These are phyloP conservation scores for Erythrolamprus reginae DNA, from an alignment of 2,113 vertebrate genomes.

Conservation along the genomic window DNA sequence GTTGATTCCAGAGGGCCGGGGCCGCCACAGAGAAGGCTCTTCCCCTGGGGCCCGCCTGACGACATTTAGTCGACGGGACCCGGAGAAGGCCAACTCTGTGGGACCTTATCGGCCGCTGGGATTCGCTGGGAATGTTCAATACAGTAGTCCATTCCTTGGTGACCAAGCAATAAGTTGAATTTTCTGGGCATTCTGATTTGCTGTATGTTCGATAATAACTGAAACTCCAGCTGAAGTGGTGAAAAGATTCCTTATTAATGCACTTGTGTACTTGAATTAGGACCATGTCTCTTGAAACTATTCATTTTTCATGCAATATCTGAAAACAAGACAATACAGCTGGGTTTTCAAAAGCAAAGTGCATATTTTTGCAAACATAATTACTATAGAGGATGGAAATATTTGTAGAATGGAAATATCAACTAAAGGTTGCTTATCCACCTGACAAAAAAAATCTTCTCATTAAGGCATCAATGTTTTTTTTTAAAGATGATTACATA, in stretches of 20 bases:
- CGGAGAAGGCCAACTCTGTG: too few relatives aligned
- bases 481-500: background rate
- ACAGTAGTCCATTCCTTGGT: background rate
- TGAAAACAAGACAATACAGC: background rate
- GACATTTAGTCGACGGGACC: too few relatives aligned
- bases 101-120: too few relatives aligned
- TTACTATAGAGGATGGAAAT: background rate
- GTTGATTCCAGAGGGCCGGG: too few relatives aligned
- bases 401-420: background rate
- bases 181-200: background rate
- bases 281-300: background rate
- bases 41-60: too few relatives aligned
- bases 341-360: background rate
- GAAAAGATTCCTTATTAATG: background rate
- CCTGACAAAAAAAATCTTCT: background rate
- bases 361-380: background rate
- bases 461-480: background rate
- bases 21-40: too few relatives aligned
- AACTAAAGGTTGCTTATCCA: background rate
- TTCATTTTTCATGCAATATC: background rate
- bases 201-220: background rate
- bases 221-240: background rate
- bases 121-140: too few relatives aligned
- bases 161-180: background rate
- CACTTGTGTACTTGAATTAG: accelerated